Conservation (phyloP, 2,113 vertebrate species). For the Ardeotis arabs region DNA sequence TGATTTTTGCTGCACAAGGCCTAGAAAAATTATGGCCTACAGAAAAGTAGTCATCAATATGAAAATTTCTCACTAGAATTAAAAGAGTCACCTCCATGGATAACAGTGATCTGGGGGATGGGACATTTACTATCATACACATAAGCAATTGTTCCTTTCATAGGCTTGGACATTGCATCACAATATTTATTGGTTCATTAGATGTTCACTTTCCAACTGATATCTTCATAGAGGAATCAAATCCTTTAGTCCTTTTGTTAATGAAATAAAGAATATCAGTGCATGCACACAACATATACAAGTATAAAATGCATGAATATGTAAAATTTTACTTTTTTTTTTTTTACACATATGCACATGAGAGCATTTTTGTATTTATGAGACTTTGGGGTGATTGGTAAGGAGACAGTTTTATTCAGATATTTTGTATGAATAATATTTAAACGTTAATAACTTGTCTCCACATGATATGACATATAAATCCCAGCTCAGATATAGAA, state of each 20-base stretch:
- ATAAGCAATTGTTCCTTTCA: background rate
- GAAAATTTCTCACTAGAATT: background rate
- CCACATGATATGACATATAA: background rate
- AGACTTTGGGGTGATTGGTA: background rate
- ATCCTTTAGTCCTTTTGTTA: background rate
- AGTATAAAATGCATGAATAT: background rate
- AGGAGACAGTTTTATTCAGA: background rate
- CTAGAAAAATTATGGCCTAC: background rate
- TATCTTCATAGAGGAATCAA: background rate
- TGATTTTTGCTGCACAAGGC: background rate
- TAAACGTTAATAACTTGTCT: background rate
- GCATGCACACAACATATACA: background rate
- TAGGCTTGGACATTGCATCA: background rate
- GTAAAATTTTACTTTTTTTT: background rate
- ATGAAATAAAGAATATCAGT: background rate
- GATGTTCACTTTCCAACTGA: background rate
- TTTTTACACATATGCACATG: background rate
- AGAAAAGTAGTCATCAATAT: background rate
- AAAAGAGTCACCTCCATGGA: background rate
- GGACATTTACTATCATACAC: background rate
- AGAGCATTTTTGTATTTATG: background rate
- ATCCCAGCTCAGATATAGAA: background rate
- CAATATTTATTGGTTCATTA: background rate
- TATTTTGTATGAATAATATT: background rate
- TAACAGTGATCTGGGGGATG: background rate